Percentiles rank a stretch among this genome's conserved stretches.
Conservation (phyloP, 2,888 invertebrate genomes). For the Tillus elongatus region DNA sequence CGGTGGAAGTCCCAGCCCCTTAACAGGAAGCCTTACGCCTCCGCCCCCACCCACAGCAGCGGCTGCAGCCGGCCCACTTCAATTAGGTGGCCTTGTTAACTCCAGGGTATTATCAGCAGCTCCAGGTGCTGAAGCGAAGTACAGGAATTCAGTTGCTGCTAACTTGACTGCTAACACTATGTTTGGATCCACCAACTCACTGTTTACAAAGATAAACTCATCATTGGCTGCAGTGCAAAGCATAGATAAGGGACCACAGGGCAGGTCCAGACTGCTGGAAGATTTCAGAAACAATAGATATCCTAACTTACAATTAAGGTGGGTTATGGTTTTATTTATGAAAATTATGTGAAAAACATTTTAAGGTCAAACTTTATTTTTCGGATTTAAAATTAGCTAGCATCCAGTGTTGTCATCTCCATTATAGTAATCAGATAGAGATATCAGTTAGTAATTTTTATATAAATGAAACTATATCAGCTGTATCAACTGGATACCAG, state of each 20-base stretch:
- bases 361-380: background rate
- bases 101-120: slow-evolving; percentile 60
- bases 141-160: slow-evolving; percentile 59
- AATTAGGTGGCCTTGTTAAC: slow-evolving; percentile 56
- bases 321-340: slow-evolving; percentile 3
- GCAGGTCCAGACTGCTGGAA: slow-evolving; percentile 84
- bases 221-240: slow-evolving; percentile 33
- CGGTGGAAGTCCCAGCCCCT: slow-evolving; percentile 45
- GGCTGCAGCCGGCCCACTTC: slow-evolving; percentile 37
- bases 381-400: slow-evolving; percentile 2
- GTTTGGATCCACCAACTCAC: slow-evolving; percentile 68
- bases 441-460: no score
- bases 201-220: slow-evolving; percentile 58
- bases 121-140: slow-evolving; percentile 87
- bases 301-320: slow-evolving; percentile 72
- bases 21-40: slow-evolving; percentile 55
- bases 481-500: no score
- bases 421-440: no score
- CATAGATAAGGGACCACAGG: slow-evolving; percentile 47
- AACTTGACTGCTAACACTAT: slow-evolving; percentile 59
- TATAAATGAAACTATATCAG: no score
- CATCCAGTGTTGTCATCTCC: background rate
- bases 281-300: slow-evolving; percentile 90
- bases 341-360: background rate
- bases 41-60: slow-evolving; percentile 65